Percentiles rank a stretch among this genome's conserved stretches.
These are phyloP conservation scores for Rhea pennata DNA, from an alignment of 2,113 vertebrate genomes.

Conservation along the genomic window DNA sequence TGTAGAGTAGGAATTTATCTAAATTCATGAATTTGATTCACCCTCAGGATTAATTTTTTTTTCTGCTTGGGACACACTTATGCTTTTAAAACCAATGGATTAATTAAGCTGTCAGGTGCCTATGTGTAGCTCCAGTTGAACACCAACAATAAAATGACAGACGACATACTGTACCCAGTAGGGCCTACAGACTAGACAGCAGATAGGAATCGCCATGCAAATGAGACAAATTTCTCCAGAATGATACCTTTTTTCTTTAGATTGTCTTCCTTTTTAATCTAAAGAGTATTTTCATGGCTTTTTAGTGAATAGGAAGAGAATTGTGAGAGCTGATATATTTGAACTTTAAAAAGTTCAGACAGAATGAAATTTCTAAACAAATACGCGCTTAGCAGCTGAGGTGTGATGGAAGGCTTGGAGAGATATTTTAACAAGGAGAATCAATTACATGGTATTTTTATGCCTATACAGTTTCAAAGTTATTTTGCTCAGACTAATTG, in stretches of 20 bases:
- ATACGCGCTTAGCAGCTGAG: accelerated
- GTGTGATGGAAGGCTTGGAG: neutral
- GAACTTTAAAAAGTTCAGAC: neutral
- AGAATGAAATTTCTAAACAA: neutral
- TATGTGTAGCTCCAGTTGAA: neutral
- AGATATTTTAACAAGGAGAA: neutral
- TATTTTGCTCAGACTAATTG: neutral
- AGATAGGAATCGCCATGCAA: neutral
- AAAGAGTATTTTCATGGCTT: neutral
- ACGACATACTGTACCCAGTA: neutral
- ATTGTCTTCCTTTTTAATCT: neutral
- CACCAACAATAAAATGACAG: neutral
- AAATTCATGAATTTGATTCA: neutral
- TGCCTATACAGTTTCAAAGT: neutral
- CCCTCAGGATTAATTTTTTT: neutral
- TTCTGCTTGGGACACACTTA: neutral
- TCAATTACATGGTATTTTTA: neutral
- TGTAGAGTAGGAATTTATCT: neutral
- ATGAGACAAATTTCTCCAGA: neutral
- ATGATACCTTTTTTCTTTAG: neutral
- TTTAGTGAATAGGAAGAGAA: neutral
- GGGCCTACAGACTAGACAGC: neutral
- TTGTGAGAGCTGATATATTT: neutral
- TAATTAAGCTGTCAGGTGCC: neutral
- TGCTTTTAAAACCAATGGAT: neutral